Evolutionary conservation across 2,797 vertebrate species (phyloP).

Genomic region (Siniperca scherzeri): DNA sequence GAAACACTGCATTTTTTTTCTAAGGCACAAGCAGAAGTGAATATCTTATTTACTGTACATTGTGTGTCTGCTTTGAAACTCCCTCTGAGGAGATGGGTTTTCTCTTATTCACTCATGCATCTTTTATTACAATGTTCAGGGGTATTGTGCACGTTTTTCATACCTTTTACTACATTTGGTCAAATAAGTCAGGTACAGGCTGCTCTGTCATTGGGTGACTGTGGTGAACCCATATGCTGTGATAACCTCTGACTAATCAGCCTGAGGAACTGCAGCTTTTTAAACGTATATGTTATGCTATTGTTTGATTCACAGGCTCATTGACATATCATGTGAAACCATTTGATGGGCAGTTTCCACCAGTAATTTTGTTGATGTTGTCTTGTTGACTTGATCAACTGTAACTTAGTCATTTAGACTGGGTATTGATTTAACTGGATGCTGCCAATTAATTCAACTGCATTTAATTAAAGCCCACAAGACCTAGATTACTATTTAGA

Average conservation of each 20-base stretch:
- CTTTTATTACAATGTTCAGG: background rate
- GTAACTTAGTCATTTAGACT: constrained; percentile 6
- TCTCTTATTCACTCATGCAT: background rate
- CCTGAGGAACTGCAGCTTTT: background rate
- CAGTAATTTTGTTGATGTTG: background rate
- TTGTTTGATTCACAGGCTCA: background rate
- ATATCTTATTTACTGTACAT: background rate
- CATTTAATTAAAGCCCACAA: constrained; percentile 27
- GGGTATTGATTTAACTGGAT: constrained; percentile 16
- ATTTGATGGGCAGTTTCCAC: background rate
- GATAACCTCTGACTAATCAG: background rate
- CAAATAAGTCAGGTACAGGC: background rate
- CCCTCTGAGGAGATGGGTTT: background rate
- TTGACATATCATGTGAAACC: background rate
- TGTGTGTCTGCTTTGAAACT: background rate
- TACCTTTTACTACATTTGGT: background rate
- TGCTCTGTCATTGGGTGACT: background rate
- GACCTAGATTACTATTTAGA: constrained; percentile 31
- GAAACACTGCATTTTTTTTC: background rate
- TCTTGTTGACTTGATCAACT: background rate
- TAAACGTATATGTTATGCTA: background rate
- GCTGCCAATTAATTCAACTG: constrained; percentile 11
- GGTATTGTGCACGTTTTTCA: background rate
- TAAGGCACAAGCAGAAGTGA: background rate
- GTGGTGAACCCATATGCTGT: background rate